Base-by-base conservation (phyloP, 1,140 invertebrate genomes). In the Palaemon carinicauda region DNA sequence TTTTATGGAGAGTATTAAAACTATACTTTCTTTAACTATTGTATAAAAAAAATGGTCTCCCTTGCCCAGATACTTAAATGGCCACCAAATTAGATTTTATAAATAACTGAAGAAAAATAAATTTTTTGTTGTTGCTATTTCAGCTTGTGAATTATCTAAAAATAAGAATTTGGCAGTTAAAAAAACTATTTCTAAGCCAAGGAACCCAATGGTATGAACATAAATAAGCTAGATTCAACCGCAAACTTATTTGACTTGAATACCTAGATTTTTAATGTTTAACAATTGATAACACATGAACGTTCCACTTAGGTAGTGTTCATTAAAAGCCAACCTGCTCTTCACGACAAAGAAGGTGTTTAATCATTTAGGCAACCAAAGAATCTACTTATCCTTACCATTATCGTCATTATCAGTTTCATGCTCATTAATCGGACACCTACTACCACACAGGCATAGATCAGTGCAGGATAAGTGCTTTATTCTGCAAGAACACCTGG, bases 391-490 rank as follows among this genome's bases (percentile, higher is more conserved):
- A 50, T 50, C 77, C 15, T 79, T 60, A 82, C 80, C 80, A 82
- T 82, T 60, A 74, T 80, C 53, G 29, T 82, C 80, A 82, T 82
- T 33, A 82, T 78, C 80, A 82, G 69, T 84, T 82, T 82, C 50
- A 82, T 82, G 81, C 51, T 21, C 14, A 41, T 74, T 82, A 54
- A 31, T 29, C 69, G 74, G 80, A 82, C 5, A 82, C 80, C 74
- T 29, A 78, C 69, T 82, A 27, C 80, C 60, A 60, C 80, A 82
- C 80, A 14, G 80, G 60, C 50, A 82, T 41, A 88, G 77, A 88
- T 88, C 87, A 31, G 86, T 88, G 75, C 78, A n/a, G n/a, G n/a
- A n/a, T n/a, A 82, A 80, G 84, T 88, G 79, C 54, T 88, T 88
- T 80, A 54, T 24, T 86, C 84, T 82, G 87, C 87, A n/a, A n/a